Conservation (phyloP, 2,113 vertebrate species). For the Rhea americana region DNA sequence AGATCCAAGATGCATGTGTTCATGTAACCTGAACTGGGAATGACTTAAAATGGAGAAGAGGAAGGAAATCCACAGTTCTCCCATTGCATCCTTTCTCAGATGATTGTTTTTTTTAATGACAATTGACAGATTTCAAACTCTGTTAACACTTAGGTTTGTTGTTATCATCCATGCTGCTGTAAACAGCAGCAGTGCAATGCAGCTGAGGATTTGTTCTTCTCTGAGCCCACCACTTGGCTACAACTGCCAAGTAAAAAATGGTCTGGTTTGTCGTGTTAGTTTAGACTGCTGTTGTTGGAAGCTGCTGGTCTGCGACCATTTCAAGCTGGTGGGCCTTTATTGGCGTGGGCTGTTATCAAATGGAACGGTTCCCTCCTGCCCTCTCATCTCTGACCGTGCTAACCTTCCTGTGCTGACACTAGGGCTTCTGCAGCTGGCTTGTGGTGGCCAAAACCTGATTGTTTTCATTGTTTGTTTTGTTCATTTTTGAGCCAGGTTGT, state of each 20-base stretch:
- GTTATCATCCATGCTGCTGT: not conserved
- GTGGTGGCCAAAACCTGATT: not conserved
- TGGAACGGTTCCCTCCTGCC: not conserved
- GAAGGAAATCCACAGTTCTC: not conserved
- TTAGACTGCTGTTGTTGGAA: not conserved
- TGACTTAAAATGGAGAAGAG: not conserved
- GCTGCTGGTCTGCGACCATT: not conserved
- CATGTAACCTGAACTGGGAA: not conserved
- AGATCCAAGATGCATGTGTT: not conserved
- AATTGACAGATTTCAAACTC: not conserved
- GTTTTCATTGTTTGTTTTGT: not conserved
- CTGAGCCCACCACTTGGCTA: not conserved
- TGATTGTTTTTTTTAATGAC: not conserved
- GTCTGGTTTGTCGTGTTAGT: not conserved
- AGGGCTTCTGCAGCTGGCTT: not conserved
- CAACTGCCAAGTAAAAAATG: constrained; percentile 8
- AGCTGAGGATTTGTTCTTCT: fast-evolving
- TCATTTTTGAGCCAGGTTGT: not conserved
- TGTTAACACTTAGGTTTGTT: not conserved
- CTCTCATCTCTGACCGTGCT: not conserved
- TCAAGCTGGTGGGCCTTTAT: not conserved
- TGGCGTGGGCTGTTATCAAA: not conserved
- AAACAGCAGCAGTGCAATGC: not conserved
- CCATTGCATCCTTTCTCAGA: not conserved
- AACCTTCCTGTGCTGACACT: not conserved